These are phyloP conservation scores for Nephotettix cincticeps DNA, from an alignment of 1,140 invertebrate genomes.

Conservation along the genomic window DNA sequence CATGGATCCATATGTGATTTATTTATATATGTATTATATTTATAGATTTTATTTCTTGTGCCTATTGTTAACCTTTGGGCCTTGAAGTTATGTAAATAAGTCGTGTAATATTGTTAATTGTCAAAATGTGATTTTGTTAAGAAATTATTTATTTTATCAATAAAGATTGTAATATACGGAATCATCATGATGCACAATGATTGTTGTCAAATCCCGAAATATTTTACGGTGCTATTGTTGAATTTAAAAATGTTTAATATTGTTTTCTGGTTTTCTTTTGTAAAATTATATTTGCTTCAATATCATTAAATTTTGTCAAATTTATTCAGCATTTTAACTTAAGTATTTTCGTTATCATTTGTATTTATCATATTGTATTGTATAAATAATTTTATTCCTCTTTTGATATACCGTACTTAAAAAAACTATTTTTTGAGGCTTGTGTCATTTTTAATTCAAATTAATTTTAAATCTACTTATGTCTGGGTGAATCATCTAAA, in stretches of 20 bases:
- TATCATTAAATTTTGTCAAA: neutral
- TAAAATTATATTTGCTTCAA: neutral
- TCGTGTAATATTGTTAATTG: slow-evolving; percentile 20
- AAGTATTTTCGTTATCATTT: neutral
- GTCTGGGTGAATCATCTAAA: too few relatives aligned
- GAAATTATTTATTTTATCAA: slow-evolving; percentile 17
- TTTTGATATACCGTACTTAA: neutral
- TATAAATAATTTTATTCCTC: neutral
- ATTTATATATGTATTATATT: slow-evolving; percentile 22
- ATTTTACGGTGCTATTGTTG: slow-evolving; percentile 13
- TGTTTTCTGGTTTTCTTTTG: neutral
- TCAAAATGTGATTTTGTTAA: slow-evolving; percentile 19
- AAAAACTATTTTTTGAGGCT: neutral
- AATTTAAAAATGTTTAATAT: neutral
- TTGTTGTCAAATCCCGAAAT: neutral
- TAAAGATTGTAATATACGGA: neutral
- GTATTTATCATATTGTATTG: neutral
- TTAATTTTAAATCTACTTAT: too few relatives aligned
- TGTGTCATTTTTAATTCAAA: too few relatives aligned
- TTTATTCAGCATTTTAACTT: neutral
- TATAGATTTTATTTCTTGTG: slow-evolving; percentile 16
- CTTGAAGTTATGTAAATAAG: neutral
- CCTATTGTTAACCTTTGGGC: neutral
- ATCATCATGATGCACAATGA: neutral
- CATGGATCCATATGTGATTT: slow-evolving; percentile 7